A percentile compares a stretch with the other conserved stretches of the same genome.
Evolutionary conservation across 2,113 vertebrate species (phyloP).

Genomic region (Columbina picui): DNA sequence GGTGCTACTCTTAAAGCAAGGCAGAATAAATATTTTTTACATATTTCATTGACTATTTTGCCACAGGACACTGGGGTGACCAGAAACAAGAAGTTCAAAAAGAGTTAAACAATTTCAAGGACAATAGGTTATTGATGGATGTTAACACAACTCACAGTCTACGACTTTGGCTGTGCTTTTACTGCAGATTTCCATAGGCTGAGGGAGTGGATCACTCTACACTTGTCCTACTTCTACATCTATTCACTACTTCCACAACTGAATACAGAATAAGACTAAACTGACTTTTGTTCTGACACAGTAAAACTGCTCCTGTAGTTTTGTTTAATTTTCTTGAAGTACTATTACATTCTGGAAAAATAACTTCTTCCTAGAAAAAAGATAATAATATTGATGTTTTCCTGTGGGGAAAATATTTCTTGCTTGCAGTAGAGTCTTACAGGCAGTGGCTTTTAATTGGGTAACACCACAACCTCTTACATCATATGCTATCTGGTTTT

Average conservation of each 20-base stretch:
- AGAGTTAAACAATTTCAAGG: background rate
- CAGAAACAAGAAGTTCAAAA: background rate
- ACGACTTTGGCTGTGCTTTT: background rate
- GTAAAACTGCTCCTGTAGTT: background rate
- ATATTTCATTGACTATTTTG: background rate
- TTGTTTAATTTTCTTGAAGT: background rate
- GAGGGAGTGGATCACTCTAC: background rate
- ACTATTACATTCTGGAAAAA: background rate
- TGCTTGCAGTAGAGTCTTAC: background rate
- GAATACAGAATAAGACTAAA: background rate
- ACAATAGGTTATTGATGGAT: background rate
- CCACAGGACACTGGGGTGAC: background rate
- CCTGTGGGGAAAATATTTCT: background rate
- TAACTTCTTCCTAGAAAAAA: background rate
- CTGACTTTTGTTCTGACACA: background rate
- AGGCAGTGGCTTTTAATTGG: background rate
- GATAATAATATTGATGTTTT: background rate
- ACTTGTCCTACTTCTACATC: background rate
- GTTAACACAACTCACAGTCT: background rate
- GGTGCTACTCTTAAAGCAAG: background rate
- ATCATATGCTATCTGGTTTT: fast-evolving
- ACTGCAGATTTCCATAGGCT: background rate
- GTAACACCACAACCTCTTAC: background rate
- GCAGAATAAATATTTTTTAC: slow-evolving; percentile 13
- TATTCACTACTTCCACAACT: background rate